Conservation (phyloP, 2,888 invertebrate species). For the Drosophila phalerata region DNA sequence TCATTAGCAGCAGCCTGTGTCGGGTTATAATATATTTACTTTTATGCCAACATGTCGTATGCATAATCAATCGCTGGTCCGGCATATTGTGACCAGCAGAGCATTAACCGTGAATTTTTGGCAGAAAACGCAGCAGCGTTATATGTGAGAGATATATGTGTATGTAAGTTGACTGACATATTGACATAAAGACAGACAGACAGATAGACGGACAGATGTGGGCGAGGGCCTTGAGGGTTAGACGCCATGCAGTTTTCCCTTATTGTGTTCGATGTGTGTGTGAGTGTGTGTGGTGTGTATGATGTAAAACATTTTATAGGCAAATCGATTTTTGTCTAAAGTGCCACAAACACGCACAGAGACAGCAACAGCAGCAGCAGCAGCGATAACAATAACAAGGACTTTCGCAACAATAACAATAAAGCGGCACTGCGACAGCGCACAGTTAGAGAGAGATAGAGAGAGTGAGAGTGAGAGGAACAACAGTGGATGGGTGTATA, state of each 20-base stretch:
- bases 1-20: conserved; percentile 4
- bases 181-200: conserved; percentile 40
- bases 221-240: conserved; percentile 26
- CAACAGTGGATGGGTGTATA: conserved; percentile 11
- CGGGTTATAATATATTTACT: conserved; percentile 5
- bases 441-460: not conserved
- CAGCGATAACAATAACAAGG: conserved; percentile 61
- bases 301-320: conserved; percentile 81
- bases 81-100: conserved; percentile 22
- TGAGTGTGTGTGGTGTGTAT: conserved; percentile 39
- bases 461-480: not conserved
- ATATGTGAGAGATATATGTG: conserved; percentile 8
- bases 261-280: conserved; percentile 32
- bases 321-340: conserved; percentile 82
- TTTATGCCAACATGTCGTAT: conserved; percentile 14
- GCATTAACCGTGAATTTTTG: conserved; percentile 69
- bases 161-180: conserved; percentile 54
- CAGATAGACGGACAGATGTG: conserved; percentile 15
- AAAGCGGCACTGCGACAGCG: conserved; percentile 55
- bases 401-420: conserved; percentile 69
- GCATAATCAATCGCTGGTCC: conserved; percentile 14
- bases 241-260: conserved; percentile 48
- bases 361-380: conserved; percentile 24
- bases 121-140: conserved; percentile 49
- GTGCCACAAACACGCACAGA: conserved; percentile 76